phyloP scores from a whole-genome alignment of 2,797 vertebrate species.

The Micrastur ruficollis region DNA sequence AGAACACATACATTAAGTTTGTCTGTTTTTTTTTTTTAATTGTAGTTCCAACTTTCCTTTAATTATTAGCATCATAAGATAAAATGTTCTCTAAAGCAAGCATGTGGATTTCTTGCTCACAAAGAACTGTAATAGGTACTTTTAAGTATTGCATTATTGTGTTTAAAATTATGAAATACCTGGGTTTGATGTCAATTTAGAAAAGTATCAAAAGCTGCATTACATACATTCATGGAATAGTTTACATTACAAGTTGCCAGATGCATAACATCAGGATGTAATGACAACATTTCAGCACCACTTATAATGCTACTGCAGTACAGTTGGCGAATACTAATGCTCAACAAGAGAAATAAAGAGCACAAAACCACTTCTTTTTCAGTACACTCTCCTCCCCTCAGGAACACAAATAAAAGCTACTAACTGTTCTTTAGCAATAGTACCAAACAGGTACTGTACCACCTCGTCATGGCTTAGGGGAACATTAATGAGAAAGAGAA shows the following conservation, averaged over 20 bases:
- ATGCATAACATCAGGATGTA: neutral
- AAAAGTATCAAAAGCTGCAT: neutral
- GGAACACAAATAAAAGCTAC: neutral
- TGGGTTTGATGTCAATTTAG: neutral
- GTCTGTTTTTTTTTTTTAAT: neutral
- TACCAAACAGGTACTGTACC: neutral
- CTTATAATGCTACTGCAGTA: neutral
- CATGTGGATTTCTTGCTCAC: neutral
- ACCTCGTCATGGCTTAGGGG: neutral
- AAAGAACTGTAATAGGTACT: neutral
- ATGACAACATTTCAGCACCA: neutral
- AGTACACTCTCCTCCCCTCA: neutral
- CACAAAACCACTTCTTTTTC: neutral
- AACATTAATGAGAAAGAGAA: neutral
- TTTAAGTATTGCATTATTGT: neutral
- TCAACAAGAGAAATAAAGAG: neutral
- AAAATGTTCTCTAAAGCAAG: neutral
- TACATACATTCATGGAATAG: neutral
- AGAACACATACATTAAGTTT: neutral
- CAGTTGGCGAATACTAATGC: neutral
- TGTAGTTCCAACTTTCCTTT: neutral
- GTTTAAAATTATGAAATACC: constrained; percentile 2
- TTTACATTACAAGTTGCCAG: neutral
- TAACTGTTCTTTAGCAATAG: neutral
- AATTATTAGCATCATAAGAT: neutral